phyloP scores from a whole-genome alignment of 2,888 invertebrate species.

The Neuroscelio doddi region DNA sequence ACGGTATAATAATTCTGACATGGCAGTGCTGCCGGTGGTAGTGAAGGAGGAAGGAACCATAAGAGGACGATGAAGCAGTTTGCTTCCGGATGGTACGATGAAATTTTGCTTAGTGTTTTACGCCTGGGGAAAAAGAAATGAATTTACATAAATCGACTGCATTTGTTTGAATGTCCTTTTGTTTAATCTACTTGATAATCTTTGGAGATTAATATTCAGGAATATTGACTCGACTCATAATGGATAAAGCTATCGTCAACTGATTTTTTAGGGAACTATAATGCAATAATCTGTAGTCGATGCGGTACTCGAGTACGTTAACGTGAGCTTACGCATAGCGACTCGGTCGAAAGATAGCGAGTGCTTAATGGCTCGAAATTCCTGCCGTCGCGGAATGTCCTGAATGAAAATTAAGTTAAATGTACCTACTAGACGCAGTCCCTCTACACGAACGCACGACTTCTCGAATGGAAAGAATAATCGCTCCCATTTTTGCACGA shows the following conservation, averaged over 20 bases:
- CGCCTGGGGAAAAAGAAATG: no score
- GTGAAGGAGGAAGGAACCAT: constrained; percentile 30
- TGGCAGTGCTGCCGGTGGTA: constrained; percentile 45
- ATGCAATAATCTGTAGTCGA: constrained; percentile 43
- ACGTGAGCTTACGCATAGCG: constrained; percentile 53
- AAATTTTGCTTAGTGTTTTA: constrained; percentile 14
- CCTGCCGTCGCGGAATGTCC: constrained; percentile 64
- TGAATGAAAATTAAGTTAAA: constrained; percentile 70
- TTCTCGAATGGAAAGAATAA: constrained; percentile 17
- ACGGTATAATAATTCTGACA: constrained; percentile 70
- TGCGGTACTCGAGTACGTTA: constrained; percentile 27
- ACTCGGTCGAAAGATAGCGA: constrained; percentile 66
- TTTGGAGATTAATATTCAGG: no score
- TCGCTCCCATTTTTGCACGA: constrained; percentile 10
- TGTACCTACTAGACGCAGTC: constrained; percentile 40
- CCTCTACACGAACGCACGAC: constrained; percentile 30
- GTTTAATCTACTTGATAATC: no score
- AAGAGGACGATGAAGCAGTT: constrained; percentile 21
- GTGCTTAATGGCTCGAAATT: constrained; percentile 70
- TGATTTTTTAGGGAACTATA: constrained; percentile 32
- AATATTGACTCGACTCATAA: no score
- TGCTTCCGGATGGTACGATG: neutral
- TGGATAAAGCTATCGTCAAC: no score
- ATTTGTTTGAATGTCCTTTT: no score
- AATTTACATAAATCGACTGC: no score